phyloP scores from a whole-genome alignment of 2,113 vertebrate species.

The Drymodes brunneopygia region DNA sequence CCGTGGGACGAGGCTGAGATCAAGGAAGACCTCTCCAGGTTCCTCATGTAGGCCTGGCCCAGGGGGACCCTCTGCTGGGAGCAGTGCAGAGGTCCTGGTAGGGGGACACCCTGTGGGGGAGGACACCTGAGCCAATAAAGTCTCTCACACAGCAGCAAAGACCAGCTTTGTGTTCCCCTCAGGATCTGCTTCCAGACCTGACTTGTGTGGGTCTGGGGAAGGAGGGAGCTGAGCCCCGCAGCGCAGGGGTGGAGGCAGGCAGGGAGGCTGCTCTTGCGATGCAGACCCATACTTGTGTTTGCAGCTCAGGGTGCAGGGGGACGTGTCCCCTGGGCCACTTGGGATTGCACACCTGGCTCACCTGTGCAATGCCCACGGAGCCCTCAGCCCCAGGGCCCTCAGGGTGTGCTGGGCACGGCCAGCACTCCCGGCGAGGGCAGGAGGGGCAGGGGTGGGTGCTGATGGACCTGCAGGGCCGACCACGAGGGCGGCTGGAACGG shows the following conservation, averaged over 20 bases:
- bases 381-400: background rate
- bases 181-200: background rate
- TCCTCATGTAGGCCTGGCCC: constrained; percentile 68
- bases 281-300: fast-evolving
- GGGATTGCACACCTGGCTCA: background rate
- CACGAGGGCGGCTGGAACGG: fast-evolving
- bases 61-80: background rate
- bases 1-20: constrained; percentile 99
- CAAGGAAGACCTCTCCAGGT: constrained; percentile 87
- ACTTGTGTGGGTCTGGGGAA: background rate
- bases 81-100: background rate
- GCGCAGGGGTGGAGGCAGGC: fast-evolving
- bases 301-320: fast-evolving
- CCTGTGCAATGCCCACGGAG: fast-evolving
- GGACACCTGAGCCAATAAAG: constrained; percentile 12
- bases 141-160: background rate
- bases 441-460: background rate
- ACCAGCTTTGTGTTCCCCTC: background rate
- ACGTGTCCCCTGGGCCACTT: background rate
- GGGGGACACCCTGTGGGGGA: background rate
- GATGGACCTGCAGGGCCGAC: fast-evolving
- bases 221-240: background rate
- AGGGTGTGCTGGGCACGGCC: fast-evolving
- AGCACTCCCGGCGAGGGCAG: background rate
- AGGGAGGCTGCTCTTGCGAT: fast-evolving